Base-by-base conservation (phyloP, 2,888 invertebrate genomes). In the Drosophila kuntzei region DNA sequence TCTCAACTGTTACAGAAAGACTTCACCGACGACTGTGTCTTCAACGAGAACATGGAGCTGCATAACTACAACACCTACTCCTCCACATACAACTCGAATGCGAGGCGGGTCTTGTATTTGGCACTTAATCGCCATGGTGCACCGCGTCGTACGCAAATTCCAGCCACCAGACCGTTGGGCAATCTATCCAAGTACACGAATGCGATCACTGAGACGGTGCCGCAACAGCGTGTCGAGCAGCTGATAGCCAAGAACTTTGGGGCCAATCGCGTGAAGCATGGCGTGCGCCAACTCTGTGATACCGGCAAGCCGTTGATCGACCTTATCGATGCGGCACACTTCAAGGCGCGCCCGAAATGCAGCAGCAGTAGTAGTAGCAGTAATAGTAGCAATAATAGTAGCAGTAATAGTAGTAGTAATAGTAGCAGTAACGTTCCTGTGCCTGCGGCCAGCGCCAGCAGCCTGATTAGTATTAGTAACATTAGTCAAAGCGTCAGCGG, bases 51-150 rank as follows among this genome's bases (percentile, higher is more conserved):
- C 91, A 95, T 97, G 92, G 96, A 96, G 92, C 95, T 95, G 92
- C 95, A 96, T 93, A 95, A 96, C 92, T 97, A 96, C 93, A 97
- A 97, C 92, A 96, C 96, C 64, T 97, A 97, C 93, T 95, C 96
- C 89, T 95, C 95, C 83, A 94, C 94, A 70, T 95, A 95, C 91
- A 95, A 95, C 93, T 95, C 95, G 69, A 94, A 95, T 92, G 94
- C 94, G 85, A 93, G 93, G 91, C 95, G 95, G 87, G 95, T 96
- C 53, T 93, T 95, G 79, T 97, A 95, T 93, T 93, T 97, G 92
- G 97, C 96, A 73, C 93, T 97, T 77, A 95, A 96, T 92, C 94
- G 95, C 79, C 93, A 94, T 73, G 97, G 97, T 25, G 94, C 94
- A 88, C 94, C 96, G 83, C 93, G 96, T 66, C 95, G 95, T 87